phyloP scores from a whole-genome alignment of 2,888 invertebrate genomes.

The Papilio elwesi region DNA sequence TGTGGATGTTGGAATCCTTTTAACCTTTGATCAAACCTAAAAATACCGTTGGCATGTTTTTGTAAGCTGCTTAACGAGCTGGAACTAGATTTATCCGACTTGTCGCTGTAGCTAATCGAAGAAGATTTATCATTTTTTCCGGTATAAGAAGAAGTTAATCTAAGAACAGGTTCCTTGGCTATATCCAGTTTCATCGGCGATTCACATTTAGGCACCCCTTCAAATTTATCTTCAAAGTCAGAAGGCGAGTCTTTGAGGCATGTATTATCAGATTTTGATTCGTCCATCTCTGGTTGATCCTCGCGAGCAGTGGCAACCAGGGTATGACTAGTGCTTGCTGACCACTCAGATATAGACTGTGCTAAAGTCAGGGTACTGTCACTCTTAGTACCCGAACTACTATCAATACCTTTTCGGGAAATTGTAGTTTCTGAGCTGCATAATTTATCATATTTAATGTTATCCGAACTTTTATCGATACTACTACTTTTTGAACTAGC shows the following conservation, averaged over 20 bases:
- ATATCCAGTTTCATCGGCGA: slow-evolving; percentile 59
- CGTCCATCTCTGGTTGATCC: slow-evolving; percentile 72
- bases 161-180: slow-evolving; percentile 64
- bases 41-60: slow-evolving; percentile 72
- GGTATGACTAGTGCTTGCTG: slow-evolving; percentile 91
- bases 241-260: slow-evolving; percentile 69
- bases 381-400: slow-evolving; percentile 89
- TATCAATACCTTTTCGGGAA: slow-evolving; percentile 81
- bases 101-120: slow-evolving; percentile 80
- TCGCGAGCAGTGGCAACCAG: slow-evolving; percentile 86
- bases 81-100: slow-evolving; percentile 81
- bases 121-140: slow-evolving; percentile 76
- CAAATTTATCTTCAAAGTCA: slow-evolving; percentile 55
- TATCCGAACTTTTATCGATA: slow-evolving; percentile 82
- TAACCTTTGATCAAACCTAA: slow-evolving; percentile 71
- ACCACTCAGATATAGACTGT: slow-evolving; percentile 93
- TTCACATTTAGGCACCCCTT: slow-evolving; percentile 55
- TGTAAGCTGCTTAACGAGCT: slow-evolving; percentile 80
- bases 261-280: slow-evolving; percentile 77
- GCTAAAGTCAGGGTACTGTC: slow-evolving; percentile 90
- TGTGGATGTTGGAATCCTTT: slow-evolving; percentile 62
- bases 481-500: slow-evolving; percentile 85
- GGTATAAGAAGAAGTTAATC: slow-evolving; percentile 64
- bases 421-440: slow-evolving; percentile 85
- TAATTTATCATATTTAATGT: slow-evolving; percentile 84